Evolutionary conservation across 2,888 invertebrate genomes (phyloP).

Genomic region (Melanostoma mellinum): DNA sequence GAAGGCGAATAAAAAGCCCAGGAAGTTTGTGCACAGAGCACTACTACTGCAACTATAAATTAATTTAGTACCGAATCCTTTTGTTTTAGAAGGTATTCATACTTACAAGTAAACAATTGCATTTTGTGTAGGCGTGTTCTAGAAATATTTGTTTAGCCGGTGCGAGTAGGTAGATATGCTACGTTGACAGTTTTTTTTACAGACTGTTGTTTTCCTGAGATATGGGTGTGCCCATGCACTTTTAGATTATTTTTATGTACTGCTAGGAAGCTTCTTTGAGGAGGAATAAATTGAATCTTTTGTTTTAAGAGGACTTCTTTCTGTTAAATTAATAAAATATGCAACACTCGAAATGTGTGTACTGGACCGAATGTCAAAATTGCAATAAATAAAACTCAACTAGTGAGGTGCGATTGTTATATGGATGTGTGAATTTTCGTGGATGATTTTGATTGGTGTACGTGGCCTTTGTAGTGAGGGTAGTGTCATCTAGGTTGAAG

Average conservation of each 20-base stretch:
- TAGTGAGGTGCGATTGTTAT: conserved; percentile 46
- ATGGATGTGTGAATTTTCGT: conserved; percentile 65
- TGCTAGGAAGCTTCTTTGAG: conserved; percentile 17
- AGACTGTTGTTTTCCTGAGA: conserved; percentile 27
- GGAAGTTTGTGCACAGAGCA: conserved; percentile 55
- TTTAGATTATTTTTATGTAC: not conserved
- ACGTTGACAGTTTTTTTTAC: conserved; percentile 58
- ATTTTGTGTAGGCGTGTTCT: conserved; percentile 41
- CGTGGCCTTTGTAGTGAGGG: conserved; percentile 43
- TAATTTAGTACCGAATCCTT: not conserved
- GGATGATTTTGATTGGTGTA: conserved; percentile 74
- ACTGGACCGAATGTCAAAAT: conserved; percentile 50
- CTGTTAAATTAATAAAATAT: conserved; percentile 8
- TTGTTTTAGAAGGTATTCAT: not conserved
- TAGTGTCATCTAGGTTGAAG: conserved; percentile 32
- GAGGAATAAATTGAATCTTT: not conserved
- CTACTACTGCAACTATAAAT: conserved; percentile 31
- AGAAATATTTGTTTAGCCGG: conserved; percentile 46
- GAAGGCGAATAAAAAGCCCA: conserved; percentile 86
- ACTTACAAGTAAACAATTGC: conserved; percentile 58
- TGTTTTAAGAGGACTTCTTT: not conserved
- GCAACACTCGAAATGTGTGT: not conserved
- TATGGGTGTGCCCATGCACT: conserved; percentile 15
- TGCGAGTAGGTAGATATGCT: conserved; percentile 15
- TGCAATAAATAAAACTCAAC: conserved; percentile 53